phyloP scores from a whole-genome alignment of 2,113 vertebrate species.

The Peromyscus polionotus region DNA sequence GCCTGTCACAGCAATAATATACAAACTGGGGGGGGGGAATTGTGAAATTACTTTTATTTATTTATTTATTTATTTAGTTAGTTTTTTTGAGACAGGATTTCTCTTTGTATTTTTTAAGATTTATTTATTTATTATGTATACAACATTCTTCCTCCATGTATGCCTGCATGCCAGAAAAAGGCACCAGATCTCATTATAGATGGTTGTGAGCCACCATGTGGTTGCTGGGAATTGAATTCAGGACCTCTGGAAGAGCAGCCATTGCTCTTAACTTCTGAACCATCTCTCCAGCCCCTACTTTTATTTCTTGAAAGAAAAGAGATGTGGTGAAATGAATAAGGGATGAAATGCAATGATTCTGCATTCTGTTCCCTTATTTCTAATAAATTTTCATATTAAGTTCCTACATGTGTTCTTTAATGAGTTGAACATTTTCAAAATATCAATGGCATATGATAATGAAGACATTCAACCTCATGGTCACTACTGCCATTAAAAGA shows the following conservation, averaged over 20 bases:
- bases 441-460: constrained; percentile 44
- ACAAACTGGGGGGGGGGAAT: constrained; percentile 67
- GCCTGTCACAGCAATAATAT: constrained; percentile 65
- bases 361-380: constrained; percentile 8
- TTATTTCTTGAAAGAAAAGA: constrained; percentile 76
- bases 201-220: too few species aligned
- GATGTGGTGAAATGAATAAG: background rate
- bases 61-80: too few species aligned
- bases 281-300: background rate
- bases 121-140: too few species aligned
- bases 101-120: too few species aligned
- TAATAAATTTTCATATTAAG: constrained; percentile 77
- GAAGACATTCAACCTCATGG: constrained; percentile 26
- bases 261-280: too few species aligned
- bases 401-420: constrained; percentile 42
- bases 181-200: too few species aligned
- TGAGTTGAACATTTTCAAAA: constrained; percentile 26
- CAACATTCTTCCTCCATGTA: too few species aligned
- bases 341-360: background rate
- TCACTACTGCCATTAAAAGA: constrained; percentile 25
- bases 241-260: too few species aligned
- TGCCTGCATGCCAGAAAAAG: too few species aligned
- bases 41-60: constrained; percentile 71
- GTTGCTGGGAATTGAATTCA: too few species aligned
- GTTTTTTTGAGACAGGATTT: too few species aligned